phyloP scores from a whole-genome alignment of 2,113 vertebrate species.

The Gobius niger region DNA sequence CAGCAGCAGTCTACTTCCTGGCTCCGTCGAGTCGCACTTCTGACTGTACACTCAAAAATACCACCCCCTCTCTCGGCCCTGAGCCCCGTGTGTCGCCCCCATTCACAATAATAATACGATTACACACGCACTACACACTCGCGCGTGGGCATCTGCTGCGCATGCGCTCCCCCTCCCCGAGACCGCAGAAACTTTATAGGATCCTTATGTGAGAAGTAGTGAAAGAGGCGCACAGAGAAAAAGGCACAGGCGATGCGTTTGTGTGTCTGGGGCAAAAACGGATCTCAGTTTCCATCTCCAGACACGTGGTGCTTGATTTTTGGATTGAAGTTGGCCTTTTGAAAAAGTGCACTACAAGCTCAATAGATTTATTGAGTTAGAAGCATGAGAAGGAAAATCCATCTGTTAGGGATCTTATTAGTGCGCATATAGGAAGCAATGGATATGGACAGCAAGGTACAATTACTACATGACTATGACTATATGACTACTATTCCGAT shows the following conservation, averaged over 20 bases:
- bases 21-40: conserved; percentile 73
- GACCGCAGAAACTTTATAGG: conserved; percentile 53
- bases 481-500: no score
- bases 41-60: conserved; percentile 71
- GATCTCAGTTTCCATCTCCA: not conserved
- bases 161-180: conserved; percentile 32
- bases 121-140: conserved; percentile 49
- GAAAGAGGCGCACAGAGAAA: not conserved
- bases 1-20: conserved; percentile 70
- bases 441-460: no score
- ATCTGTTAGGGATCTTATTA: no score
- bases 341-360: not conserved
- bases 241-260: not conserved
- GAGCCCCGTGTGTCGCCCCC: conserved; percentile 21
- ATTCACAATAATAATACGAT: conserved; percentile 71
- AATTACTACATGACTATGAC: no score
- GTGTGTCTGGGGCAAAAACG: conserved; percentile 3
- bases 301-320: not conserved
- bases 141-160: conserved; percentile 26
- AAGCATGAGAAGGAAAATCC: no score
- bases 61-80: conserved; percentile 28
- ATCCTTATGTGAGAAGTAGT: conserved; percentile 60
- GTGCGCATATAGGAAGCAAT: no score
- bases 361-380: no score
- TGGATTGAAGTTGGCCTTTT: not conserved